Percentiles rank a stretch among this genome's conserved stretches.
Evolutionary conservation across 35 echinoderm and acorn worm genomes (phyloP).

Genomic region (Holothuria glaberrima): DNA sequence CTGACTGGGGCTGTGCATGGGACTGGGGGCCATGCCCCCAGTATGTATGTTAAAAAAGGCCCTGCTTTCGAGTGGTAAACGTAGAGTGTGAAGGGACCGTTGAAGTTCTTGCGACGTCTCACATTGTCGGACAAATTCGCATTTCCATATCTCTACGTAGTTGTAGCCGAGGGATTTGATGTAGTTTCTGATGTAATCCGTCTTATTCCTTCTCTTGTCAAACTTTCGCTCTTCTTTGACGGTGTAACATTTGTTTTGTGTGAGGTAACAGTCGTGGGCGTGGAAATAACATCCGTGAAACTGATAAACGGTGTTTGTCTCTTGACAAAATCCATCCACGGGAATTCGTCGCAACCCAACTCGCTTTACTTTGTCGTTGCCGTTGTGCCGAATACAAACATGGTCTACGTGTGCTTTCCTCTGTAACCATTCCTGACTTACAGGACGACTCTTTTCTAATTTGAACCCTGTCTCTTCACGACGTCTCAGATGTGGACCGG

Average conservation of each 20-base stretch:
- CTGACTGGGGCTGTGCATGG: too few species aligned
- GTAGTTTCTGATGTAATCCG: background rate
- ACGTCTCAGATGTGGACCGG: too few species aligned
- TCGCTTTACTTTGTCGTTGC: slow-evolving; percentile 33
- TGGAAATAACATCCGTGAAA: slow-evolving; percentile 57
- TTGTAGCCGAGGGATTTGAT: slow-evolving; percentile 5
- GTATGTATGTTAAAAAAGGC: too few species aligned
- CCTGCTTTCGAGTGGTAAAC: background rate
- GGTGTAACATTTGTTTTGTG: background rate
- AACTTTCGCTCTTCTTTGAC: background rate
- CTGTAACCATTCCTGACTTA: slow-evolving; percentile 36
- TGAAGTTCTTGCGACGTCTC: background rate
- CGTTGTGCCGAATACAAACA: slow-evolving; percentile 40
- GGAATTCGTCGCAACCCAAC: background rate
- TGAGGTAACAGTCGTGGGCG: background rate
- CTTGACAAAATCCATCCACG: background rate
- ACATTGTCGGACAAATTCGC: background rate
- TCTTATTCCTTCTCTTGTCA: background rate
- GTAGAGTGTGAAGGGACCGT: background rate
- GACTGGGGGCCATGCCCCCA: too few species aligned
- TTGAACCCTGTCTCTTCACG: too few species aligned
- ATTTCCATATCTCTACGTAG: slow-evolving; percentile 6
- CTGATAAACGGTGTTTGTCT: too few species aligned
- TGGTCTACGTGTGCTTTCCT: slow-evolving; percentile 13
- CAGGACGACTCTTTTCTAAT: slow-evolving; percentile 8